phyloP scores from a whole-genome alignment of 2,113 vertebrate species.

The Alligator mississippiensis region DNA sequence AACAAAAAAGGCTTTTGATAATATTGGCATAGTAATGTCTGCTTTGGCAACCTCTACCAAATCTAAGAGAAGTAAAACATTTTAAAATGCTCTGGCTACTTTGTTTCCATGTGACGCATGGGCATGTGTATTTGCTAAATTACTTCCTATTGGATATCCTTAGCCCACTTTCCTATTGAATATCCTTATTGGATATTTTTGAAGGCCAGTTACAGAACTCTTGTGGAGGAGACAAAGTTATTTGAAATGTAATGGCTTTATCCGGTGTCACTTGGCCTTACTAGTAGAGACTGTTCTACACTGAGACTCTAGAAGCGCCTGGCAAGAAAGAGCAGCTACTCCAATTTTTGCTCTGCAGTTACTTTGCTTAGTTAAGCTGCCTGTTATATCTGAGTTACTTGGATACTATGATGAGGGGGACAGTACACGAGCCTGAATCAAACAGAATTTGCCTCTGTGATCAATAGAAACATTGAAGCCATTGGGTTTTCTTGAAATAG shows the following conservation, averaged over 20 bases:
- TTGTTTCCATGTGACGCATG: not conserved
- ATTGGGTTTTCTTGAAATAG: not conserved
- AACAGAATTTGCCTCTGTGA: not conserved
- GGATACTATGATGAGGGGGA: not conserved
- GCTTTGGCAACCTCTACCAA: not conserved
- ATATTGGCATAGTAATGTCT: not conserved
- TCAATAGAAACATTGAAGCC: not conserved
- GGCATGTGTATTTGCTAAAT: not conserved
- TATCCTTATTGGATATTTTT: not conserved
- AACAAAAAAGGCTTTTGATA: not conserved
- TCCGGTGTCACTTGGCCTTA: not conserved
- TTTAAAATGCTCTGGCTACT: not conserved
- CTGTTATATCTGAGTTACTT: not conserved
- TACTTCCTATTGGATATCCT: not conserved
- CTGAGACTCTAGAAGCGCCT: not conserved
- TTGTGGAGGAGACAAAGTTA: not conserved
- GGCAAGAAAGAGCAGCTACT: not conserved
- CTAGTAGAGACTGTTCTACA: not conserved
- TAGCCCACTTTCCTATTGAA: not conserved
- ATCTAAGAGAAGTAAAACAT: not conserved
- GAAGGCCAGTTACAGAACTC: not conserved
- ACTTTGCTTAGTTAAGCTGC: not conserved
- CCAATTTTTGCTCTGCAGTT: not conserved
- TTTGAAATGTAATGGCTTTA: constrained; percentile 31
- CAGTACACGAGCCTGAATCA: not conserved